A percentile compares a stretch with the other conserved stretches of the same genome.
phyloP scores from a whole-genome alignment of 2,797 vertebrate genomes.

The Lates japonicus region DNA sequence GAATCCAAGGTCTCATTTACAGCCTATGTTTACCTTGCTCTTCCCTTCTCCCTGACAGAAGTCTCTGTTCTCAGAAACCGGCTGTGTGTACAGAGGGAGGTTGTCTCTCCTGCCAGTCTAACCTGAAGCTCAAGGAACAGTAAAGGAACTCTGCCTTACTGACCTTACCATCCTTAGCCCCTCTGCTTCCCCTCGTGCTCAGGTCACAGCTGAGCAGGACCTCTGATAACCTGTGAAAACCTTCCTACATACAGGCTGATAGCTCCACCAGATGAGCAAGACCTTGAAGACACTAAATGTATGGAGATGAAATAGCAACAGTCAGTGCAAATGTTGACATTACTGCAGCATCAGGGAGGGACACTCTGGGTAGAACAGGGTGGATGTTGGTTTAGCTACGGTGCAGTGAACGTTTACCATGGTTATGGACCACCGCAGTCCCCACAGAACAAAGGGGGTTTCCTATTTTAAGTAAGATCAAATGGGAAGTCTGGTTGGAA shows the following conservation, averaged over 20 bases:
- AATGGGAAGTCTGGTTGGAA: constrained; percentile 54
- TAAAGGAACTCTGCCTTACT: constrained; percentile 12
- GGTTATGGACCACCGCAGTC: not conserved
- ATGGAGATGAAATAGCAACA: not conserved
- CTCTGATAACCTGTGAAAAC: not conserved
- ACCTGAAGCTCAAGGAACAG: constrained; percentile 29
- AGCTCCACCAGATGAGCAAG: not conserved
- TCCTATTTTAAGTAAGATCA: constrained; percentile 67
- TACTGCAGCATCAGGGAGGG: constrained; percentile 6
- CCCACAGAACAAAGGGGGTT: constrained; percentile 35
- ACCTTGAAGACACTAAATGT: not conserved
- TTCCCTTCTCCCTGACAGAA: constrained; percentile 36
- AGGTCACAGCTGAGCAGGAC: constrained; percentile 8
- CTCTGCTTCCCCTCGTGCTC: not conserved
- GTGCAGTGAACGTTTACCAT: constrained; percentile 5
- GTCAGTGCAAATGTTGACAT: not conserved
- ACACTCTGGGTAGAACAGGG: not conserved
- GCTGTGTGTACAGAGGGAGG: constrained; percentile 43
- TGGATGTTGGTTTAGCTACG: constrained; percentile 3
- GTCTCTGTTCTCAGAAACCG: constrained; percentile 27
- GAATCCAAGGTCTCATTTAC: constrained; percentile 40
- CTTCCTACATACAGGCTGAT: not conserved
- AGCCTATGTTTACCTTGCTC: constrained; percentile 35
- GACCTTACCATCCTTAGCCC: not conserved
- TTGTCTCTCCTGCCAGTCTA: constrained; percentile 37